Percentiles rank a stretch among this genome's conserved stretches.
These are phyloP conservation scores for Agrotis exclamationis DNA, from an alignment of 2,888 invertebrate genomes.

Conservation along the genomic window DNA sequence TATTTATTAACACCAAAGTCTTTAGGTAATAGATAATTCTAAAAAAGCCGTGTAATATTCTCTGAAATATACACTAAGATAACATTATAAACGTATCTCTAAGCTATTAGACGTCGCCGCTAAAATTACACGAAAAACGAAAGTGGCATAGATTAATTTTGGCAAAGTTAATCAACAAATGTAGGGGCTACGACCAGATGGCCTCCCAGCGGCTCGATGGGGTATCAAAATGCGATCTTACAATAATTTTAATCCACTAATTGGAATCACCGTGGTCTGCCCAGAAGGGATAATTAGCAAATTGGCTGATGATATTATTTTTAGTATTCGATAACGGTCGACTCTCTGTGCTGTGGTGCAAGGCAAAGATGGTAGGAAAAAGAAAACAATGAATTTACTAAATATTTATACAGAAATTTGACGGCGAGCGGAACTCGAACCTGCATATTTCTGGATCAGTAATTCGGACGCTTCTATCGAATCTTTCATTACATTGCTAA, in stretches of 20 bases:
- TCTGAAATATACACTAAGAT: neutral
- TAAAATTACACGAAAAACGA: conserved; percentile 62
- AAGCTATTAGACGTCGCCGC: conserved; percentile 36
- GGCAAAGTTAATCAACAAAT: conserved; percentile 81
- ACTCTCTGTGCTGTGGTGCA: conserved; percentile 51
- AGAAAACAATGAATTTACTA: too few relatives aligned
- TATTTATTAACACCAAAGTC: too few relatives aligned
- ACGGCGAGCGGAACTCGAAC: too few relatives aligned
- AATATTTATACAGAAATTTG: too few relatives aligned
- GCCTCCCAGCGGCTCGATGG: conserved; percentile 73
- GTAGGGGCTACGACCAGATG: conserved; percentile 79
- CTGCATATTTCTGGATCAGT: too few relatives aligned
- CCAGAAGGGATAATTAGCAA: conserved; percentile 82
- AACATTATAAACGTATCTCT: neutral
- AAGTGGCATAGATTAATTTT: conserved; percentile 65
- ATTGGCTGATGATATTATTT: conserved; percentile 84
- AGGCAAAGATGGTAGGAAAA: conserved; percentile 14
- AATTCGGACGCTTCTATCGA: too few relatives aligned
- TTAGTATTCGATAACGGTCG: conserved; percentile 71
- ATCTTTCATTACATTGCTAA: too few relatives aligned
- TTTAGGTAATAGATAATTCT: too few relatives aligned
- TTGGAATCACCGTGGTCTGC: conserved; percentile 73
- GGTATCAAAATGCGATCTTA: conserved; percentile 81
- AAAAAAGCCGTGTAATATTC: too few relatives aligned
- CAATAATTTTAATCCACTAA: conserved; percentile 87